phyloP scores from a whole-genome alignment of 2,888 invertebrate genomes.

The Nemotelus nigrinus region DNA sequence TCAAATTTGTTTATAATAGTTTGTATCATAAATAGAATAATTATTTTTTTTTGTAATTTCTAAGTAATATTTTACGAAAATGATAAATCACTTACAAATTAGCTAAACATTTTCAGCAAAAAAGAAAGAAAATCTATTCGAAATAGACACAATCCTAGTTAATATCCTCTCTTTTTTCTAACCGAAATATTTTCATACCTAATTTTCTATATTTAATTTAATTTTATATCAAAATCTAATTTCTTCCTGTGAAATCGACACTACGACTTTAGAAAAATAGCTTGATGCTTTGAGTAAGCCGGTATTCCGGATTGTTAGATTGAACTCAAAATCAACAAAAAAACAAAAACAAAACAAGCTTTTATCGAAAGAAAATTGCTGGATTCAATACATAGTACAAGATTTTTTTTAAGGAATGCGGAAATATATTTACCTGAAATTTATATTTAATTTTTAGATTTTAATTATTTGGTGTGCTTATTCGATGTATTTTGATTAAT shows the following conservation, averaged over 20 bases:
- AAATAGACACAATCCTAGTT: slow-evolving; percentile 1
- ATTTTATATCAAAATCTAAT: not conserved
- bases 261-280: not conserved
- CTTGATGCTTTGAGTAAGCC: not conserved
- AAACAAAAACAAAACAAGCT: too few relatives aligned
- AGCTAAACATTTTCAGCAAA: not conserved
- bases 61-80: slow-evolving; percentile 24
- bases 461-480: too few relatives aligned
- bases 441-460: too few relatives aligned
- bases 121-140: not conserved
- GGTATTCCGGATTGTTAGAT: too few relatives aligned
- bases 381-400: too few relatives aligned
- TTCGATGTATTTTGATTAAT: too few relatives aligned
- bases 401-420: too few relatives aligned
- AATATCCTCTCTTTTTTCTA: slow-evolving; percentile 8
- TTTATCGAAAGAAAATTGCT: too few relatives aligned
- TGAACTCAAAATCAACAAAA: too few relatives aligned
- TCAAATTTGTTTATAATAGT: slow-evolving; percentile 35
- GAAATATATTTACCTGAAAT: too few relatives aligned
- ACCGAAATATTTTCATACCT: not conserved
- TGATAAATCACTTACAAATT: slow-evolving; percentile 8
- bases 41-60: slow-evolving; percentile 2
- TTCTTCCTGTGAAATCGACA: slow-evolving; percentile 17
- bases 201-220: slow-evolving; percentile 2
- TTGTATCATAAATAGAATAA: slow-evolving; percentile 2